Conservation (phyloP, 2,797 vertebrate species). For the Sebastes steindachneri region DNA sequence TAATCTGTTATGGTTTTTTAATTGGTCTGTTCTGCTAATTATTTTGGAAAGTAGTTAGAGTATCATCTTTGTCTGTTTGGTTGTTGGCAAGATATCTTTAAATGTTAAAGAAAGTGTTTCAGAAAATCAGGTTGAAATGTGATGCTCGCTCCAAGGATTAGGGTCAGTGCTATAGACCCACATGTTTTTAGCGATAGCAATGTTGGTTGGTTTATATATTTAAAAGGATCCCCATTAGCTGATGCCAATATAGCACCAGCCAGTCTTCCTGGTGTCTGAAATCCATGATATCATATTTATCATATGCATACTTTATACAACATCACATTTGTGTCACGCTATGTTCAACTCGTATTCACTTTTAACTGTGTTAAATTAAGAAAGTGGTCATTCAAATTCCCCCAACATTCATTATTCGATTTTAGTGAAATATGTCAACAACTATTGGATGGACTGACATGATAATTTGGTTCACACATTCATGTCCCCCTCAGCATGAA, state of each 20-base stretch:
- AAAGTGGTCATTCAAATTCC: too few relatives aligned
- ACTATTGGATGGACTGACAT: neutral
- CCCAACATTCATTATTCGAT: too few relatives aligned
- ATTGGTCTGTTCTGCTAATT: conserved; percentile 7
- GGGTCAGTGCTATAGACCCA: neutral
- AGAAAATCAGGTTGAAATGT: neutral
- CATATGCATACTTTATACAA: too few relatives aligned
- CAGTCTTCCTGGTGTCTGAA: too few relatives aligned
- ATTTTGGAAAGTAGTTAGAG: neutral
- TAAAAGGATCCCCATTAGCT: too few relatives aligned
- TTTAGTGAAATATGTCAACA: neutral
- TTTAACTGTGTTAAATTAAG: too few relatives aligned
- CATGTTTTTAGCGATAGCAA: neutral
- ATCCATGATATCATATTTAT: too few relatives aligned
- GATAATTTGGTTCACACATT: neutral
- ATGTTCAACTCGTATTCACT: too few relatives aligned
- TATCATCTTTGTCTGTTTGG: neutral
- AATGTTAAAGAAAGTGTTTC: neutral
- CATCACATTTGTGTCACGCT: too few relatives aligned
- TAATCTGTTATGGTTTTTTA: conserved; percentile 19
- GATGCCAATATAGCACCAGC: too few relatives aligned
- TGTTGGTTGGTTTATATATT: neutral
- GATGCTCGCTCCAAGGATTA: neutral
- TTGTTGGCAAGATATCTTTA: neutral
- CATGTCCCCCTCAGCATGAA: neutral